Percentiles rank a stretch among this genome's conserved stretches.
These are phyloP conservation scores for Leptopterna dolabrata DNA, from an alignment of 2,888 invertebrate genomes.

Conservation along the genomic window DNA sequence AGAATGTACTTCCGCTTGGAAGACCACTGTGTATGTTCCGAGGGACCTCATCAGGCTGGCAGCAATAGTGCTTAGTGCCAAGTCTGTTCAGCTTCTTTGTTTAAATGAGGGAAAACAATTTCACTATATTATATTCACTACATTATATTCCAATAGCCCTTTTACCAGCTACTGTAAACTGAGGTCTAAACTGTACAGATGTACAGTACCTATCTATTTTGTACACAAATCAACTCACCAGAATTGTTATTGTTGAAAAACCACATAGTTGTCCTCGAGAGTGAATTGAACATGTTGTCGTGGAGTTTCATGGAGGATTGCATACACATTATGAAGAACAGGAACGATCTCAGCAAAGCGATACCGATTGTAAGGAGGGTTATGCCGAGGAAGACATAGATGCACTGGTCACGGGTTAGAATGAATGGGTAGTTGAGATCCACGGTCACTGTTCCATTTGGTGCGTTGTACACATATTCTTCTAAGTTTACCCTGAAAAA, in stretches of 20 bases:
- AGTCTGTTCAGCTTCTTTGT: no score
- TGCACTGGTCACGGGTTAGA: slow-evolving; percentile 60
- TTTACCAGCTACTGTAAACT: no score
- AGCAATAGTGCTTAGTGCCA: no score
- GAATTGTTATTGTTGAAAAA: slow-evolving; percentile 92
- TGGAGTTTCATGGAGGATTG: slow-evolving; percentile 83
- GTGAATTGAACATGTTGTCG: slow-evolving; percentile 84
- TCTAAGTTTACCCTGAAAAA: slow-evolving; percentile 74
- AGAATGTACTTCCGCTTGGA: no score
- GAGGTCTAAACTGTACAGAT: no score
- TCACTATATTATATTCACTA: no score
- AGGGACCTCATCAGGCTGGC: no score
- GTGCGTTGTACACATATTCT: slow-evolving; percentile 55
- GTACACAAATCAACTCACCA: slow-evolving; percentile 67
- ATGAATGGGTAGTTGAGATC: slow-evolving; percentile 12
- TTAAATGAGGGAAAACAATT: no score
- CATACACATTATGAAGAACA: slow-evolving; percentile 82
- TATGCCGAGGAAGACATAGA: slow-evolving; percentile 74
- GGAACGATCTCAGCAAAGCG: slow-evolving; percentile 73
- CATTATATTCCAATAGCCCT: no score
- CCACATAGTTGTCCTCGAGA: slow-evolving; percentile 83
- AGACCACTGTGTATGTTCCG: no score
- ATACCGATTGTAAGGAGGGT: slow-evolving; percentile 69
- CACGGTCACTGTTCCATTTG: not conserved
- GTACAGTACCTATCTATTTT: no score